Percentiles rank a stretch among this genome's conserved stretches.
Conservation (phyloP, 2,797 vertebrate species). For the Sciaenops ocellatus region DNA sequence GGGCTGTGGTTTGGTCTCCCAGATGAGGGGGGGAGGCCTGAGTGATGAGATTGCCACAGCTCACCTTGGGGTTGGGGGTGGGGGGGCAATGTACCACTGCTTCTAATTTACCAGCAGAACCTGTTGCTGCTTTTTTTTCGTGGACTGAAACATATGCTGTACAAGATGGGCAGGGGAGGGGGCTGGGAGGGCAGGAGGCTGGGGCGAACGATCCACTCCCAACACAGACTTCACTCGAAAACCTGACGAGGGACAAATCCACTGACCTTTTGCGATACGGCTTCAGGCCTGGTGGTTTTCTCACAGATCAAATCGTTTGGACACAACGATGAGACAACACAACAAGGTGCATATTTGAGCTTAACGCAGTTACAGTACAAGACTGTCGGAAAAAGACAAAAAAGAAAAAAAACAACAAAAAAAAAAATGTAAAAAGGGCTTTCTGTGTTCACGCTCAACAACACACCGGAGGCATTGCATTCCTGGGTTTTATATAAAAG, state of each 20-base stretch:
- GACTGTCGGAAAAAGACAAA: constrained; percentile 74
- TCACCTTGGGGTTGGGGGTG: constrained; percentile 6
- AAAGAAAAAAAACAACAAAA: constrained; percentile 28
- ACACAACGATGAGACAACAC: constrained; percentile 67
- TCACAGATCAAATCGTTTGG: constrained; percentile 80
- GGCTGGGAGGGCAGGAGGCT: neutral
- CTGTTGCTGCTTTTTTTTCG: constrained; percentile 79
- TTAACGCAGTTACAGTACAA: constrained; percentile 80
- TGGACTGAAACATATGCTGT: constrained; percentile 76
- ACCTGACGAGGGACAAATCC: constrained; percentile 65
- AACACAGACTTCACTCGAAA: constrained; percentile 54
- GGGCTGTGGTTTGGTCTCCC: constrained; percentile 42
- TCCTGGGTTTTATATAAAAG: constrained; percentile 86
- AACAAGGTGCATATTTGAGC: constrained; percentile 82
- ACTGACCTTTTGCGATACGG: constrained; percentile 47
- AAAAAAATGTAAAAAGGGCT: constrained; percentile 85
- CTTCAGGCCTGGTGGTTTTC: constrained; percentile 63
- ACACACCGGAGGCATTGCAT: constrained; percentile 84
- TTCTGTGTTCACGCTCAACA: constrained; percentile 85
- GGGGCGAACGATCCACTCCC: constrained; percentile 45
- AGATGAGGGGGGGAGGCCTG: constrained; percentile 24
- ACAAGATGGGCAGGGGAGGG: constrained; percentile 26
- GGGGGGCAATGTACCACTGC: constrained; percentile 69
- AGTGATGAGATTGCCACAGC: constrained; percentile 41
- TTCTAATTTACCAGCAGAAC: constrained; percentile 84